A percentile compares a stretch with the other conserved stretches of the same genome.
Conservation (phyloP, 2,888 invertebrate genomes). For the Metallyticus violacea region DNA sequence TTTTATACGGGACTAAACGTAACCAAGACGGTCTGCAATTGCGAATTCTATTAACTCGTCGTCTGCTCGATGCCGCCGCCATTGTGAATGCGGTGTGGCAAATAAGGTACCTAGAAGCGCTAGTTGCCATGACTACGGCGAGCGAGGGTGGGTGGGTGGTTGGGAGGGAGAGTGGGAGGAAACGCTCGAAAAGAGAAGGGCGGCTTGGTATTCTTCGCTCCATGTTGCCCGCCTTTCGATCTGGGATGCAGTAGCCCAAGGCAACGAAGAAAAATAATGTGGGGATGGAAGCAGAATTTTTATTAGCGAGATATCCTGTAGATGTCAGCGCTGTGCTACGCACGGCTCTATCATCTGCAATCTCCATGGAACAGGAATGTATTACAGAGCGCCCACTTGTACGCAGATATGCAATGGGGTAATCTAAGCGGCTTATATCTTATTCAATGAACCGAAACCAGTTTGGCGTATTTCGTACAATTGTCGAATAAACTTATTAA, state of each 20-base stretch:
- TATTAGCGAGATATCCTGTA: slow-evolving; percentile 8
- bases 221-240: background rate
- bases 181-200: background rate
- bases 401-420: too few relatives aligned
- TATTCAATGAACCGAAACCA: too few relatives aligned
- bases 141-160: background rate
- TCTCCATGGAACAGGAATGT: background rate
- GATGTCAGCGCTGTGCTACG: background rate
- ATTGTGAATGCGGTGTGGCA: background rate
- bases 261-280: slow-evolving; percentile 18
- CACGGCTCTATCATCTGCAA: background rate
- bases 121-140: slow-evolving; percentile 6
- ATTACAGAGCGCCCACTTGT: background rate
- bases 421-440: too few relatives aligned
- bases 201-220: background rate
- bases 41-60: background rate
- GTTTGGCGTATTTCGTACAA: too few relatives aligned
- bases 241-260: background rate
- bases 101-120: background rate
- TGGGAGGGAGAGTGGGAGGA: background rate
- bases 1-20: slow-evolving; percentile 1
- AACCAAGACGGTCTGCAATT: slow-evolving; percentile 5
- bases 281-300: slow-evolving; percentile 11
- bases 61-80: background rate
- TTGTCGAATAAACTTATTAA: too few relatives aligned